phyloP scores from a whole-genome alignment of 2,113 vertebrate species.

The Cheilinus undulatus region DNA sequence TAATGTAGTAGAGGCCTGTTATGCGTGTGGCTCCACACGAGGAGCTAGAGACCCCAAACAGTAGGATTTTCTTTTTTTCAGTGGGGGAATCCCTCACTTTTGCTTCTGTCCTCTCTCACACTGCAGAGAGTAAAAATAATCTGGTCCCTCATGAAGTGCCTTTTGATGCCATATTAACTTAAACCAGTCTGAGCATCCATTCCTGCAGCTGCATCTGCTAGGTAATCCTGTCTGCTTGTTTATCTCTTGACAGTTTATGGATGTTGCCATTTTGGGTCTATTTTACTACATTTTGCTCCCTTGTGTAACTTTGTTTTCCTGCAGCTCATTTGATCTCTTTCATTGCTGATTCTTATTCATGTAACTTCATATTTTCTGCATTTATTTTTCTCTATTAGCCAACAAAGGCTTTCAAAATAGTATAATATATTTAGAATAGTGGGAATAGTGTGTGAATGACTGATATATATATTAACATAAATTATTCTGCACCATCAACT shows the following conservation, averaged over 20 bases:
- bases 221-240: conserved; percentile 54
- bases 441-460: no score
- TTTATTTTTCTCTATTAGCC: no score
- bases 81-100: neutral
- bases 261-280: conserved; percentile 12
- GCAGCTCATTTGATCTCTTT: conserved; percentile 5
- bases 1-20: conserved; percentile 52
- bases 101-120: neutral
- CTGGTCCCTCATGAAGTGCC: neutral
- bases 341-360: neutral
- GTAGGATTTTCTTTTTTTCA: no score
- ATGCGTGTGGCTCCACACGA: conserved; percentile 50
- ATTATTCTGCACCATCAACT: no score
- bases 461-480: no score
- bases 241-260: conserved; percentile 50
- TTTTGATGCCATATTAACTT: conserved; percentile 35
- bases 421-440: no score
- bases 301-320: conserved; percentile 8
- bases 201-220: conserved; percentile 8
- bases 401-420: no score
- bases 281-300: conserved; percentile 27
- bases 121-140: conserved; percentile 11
- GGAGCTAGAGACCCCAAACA: neutral
- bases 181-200: conserved; percentile 20
- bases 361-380: neutral